Percentiles rank a stretch among this genome's conserved stretches.
Conservation (phyloP, 2,797 vertebrate species). For the Pangasius mekongensis region DNA sequence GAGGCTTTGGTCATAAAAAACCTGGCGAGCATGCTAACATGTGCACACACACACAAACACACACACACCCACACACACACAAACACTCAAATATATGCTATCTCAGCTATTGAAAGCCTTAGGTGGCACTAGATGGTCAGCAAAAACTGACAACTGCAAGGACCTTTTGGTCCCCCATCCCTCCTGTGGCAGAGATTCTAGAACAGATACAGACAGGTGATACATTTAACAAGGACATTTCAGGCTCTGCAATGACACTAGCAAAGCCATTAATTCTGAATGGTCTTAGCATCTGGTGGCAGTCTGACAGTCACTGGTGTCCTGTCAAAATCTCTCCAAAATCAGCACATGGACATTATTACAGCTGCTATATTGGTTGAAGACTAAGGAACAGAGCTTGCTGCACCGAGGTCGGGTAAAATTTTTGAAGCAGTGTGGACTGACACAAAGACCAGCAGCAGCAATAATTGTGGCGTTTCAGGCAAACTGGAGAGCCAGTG, state of each 20-base stretch:
- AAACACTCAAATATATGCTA: background rate
- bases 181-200: conserved; percentile 5
- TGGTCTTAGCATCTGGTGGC: conserved; percentile 32
- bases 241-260: conserved; percentile 36
- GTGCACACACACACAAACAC: background rate
- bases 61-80: conserved; percentile 1
- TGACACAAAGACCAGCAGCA: conserved; percentile 26
- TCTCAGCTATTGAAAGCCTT: conserved; percentile 29
- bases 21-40: background rate
- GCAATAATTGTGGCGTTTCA: conserved; percentile 21
- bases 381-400: conserved; percentile 18
- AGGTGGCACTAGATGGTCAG: conserved; percentile 33
- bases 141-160: conserved; percentile 34
- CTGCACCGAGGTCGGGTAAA: background rate
- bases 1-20: background rate
- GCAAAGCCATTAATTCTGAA: conserved; percentile 35
- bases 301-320: conserved; percentile 35
- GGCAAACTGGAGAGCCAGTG: conserved; percentile 24
- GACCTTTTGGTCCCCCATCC: conserved; percentile 20
- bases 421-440: conserved; percentile 2
- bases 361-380: conserved; percentile 37
- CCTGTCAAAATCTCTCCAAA: conserved; percentile 34
- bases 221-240: conserved; percentile 40
- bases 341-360: conserved; percentile 39
- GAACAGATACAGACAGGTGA: conserved; percentile 33